Evolutionary conservation across 1,140 invertebrate species (phyloP).

Genomic region (Penaeus japonicus): DNA sequence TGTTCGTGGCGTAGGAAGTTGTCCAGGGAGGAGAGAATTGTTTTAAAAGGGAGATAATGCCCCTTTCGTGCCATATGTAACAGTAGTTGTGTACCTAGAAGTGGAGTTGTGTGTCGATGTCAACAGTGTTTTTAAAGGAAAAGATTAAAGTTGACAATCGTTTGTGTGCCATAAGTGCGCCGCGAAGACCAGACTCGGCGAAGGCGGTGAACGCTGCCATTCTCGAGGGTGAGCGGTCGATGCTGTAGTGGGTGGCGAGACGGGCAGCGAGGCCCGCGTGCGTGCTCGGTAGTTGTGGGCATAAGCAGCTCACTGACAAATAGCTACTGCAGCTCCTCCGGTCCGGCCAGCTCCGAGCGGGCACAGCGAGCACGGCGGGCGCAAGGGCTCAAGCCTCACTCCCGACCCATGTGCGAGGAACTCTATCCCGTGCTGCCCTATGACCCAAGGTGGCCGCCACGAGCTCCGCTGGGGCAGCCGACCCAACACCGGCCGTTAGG

Average conservation of each 20-base stretch:
- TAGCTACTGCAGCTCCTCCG: conserved; percentile 33
- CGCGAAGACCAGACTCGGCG: not conserved
- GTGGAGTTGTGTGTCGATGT: conserved; percentile 41
- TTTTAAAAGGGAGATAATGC: conserved; percentile 12
- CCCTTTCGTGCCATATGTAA: conserved; percentile 43
- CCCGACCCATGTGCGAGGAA: conserved; percentile 48
- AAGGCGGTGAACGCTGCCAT: not conserved
- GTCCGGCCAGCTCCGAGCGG: too few species aligned
- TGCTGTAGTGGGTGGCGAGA: conserved; percentile 8
- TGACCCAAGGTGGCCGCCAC: conserved; percentile 48
- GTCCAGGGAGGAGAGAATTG: conserved; percentile 22
- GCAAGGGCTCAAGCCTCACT: conserved; percentile 28
- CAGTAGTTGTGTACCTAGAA: conserved; percentile 27
- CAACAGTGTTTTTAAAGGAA: conserved; percentile 31
- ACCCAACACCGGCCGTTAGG: conserved; percentile 52
- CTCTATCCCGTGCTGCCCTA: conserved; percentile 46
- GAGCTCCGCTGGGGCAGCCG: conserved; percentile 44
- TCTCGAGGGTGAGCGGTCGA: not conserved
- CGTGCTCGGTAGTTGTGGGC: conserved; percentile 43
- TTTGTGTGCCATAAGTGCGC: not conserved
- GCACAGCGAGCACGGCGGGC: not conserved
- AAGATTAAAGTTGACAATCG: conserved; percentile 16
- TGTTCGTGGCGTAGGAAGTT: conserved; percentile 14
- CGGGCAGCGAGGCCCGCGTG: conserved; percentile 6
- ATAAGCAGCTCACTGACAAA: conserved; percentile 54